phyloP scores from a whole-genome alignment of 2,113 vertebrate genomes.

The Plotosus lineatus region DNA sequence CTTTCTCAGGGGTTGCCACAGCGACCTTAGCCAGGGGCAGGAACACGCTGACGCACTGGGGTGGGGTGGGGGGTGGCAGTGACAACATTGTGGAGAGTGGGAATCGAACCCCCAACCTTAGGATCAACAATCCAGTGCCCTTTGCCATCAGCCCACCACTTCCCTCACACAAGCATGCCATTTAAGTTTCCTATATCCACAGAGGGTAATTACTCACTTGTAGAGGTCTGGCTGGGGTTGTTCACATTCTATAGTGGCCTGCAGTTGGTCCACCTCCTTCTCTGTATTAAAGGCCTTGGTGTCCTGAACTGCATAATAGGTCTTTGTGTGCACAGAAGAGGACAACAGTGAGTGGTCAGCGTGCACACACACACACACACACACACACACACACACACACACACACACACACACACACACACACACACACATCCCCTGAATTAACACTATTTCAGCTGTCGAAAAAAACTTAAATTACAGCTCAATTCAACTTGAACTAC shows the following conservation, averaged over 20 bases:
- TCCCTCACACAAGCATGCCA: background rate
- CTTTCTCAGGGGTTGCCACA: too few relatives aligned
- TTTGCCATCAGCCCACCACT: too few relatives aligned
- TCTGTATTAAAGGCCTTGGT: conserved; percentile 91
- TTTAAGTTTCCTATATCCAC: background rate
- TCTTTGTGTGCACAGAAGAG: conserved; percentile 71
- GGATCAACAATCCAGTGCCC: too few relatives aligned
- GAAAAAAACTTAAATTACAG: background rate
- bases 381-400: background rate
- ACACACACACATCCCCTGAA: background rate
- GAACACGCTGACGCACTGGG: too few relatives aligned
- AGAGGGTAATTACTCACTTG: conserved; percentile 79
- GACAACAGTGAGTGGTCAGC: conserved; percentile 24
- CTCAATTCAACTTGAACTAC: background rate
- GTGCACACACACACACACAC: conserved; percentile 14
- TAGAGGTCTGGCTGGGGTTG: conserved; percentile 97
- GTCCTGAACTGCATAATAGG: conserved; percentile 92
- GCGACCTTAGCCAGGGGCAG: too few relatives aligned
- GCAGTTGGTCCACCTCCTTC: conserved; percentile 81
- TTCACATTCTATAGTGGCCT: conserved; percentile 96
- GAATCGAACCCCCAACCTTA: too few relatives aligned
- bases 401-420: background rate
- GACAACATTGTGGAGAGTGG: too few relatives aligned
- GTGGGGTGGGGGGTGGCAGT: too few relatives aligned
- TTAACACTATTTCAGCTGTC: background rate